Conservation (phyloP, 2,797 vertebrate genomes). For the Euthynnus affinis region DNA sequence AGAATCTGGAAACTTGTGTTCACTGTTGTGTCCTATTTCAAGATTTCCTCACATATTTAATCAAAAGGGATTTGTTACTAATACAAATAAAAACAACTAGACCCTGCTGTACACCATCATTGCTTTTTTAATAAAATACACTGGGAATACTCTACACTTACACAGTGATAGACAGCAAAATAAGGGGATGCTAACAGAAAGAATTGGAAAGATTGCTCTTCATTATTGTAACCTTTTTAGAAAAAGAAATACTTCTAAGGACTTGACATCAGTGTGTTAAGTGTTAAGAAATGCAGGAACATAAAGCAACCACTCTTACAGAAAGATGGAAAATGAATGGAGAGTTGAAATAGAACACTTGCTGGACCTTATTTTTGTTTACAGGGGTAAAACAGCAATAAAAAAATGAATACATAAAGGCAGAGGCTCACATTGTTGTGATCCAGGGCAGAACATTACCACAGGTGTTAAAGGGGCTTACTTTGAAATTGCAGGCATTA, state of each 20-base stretch:
- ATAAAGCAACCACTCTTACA: not conserved
- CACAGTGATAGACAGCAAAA: too few species aligned
- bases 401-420: not conserved
- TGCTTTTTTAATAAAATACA: too few species aligned
- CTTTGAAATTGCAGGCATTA: slow-evolving; percentile 23
- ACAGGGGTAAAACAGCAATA: not conserved
- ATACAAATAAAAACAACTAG: too few species aligned
- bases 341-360: not conserved
- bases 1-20: too few species aligned
- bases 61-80: too few species aligned
- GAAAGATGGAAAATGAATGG: not conserved
- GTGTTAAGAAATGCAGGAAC: not conserved
- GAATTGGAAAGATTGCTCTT: too few species aligned
- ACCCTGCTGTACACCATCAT: too few species aligned
- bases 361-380: not conserved
- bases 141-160: too few species aligned
- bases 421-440: slow-evolving; percentile 2
- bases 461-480: not conserved
- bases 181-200: too few species aligned
- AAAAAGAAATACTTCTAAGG: not conserved
- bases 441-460: not conserved
- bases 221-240: too few species aligned
- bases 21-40: not conserved
- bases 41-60: too few species aligned
- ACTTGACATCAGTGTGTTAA: too few species aligned